Evolutionary conservation across 2,888 invertebrate species (phyloP).

Genomic region (Eumacrocentrus americanus): DNA sequence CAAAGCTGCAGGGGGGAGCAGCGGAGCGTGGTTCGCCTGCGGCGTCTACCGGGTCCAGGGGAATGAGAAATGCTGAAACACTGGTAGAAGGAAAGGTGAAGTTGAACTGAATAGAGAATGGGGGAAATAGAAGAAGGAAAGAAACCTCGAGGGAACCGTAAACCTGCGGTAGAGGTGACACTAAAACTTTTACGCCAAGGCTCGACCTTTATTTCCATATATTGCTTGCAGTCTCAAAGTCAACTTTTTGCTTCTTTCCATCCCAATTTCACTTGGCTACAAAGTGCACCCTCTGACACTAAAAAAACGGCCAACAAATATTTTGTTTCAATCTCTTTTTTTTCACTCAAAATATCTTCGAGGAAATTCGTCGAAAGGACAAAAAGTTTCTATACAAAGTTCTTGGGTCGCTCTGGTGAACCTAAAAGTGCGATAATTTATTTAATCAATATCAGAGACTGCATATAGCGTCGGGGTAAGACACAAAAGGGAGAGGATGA

Average conservation of each 20-base stretch:
- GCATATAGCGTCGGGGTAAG: background rate
- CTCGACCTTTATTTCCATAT: constrained; percentile 56
- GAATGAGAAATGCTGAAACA: background rate
- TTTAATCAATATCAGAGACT: constrained; percentile 18
- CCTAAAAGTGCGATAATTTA: constrained; percentile 10
- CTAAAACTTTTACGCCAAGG: constrained; percentile 55
- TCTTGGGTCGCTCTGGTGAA: background rate
- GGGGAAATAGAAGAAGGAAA: constrained; percentile 32
- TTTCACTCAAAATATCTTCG: too few relatives aligned
- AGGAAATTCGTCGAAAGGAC: background rate
- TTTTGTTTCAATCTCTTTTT: background rate
- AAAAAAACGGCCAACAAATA: background rate
- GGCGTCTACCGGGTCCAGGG: background rate
- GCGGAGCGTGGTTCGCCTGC: background rate
- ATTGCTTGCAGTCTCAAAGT: constrained; percentile 43
- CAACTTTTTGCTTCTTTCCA: constrained; percentile 9
- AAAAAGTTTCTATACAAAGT: background rate
- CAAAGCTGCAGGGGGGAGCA: constrained; percentile 17
- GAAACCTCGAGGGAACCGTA: constrained; percentile 45
- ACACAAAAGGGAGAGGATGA: constrained; percentile 9
- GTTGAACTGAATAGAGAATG: constrained; percentile 15
- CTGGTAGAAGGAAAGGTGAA: constrained; percentile 1
- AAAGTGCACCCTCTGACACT: background rate
- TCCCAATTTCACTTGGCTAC: background rate
- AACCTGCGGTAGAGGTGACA: constrained; percentile 50